Conservation (phyloP, 2,113 vertebrate species). For the Progne subis region DNA sequence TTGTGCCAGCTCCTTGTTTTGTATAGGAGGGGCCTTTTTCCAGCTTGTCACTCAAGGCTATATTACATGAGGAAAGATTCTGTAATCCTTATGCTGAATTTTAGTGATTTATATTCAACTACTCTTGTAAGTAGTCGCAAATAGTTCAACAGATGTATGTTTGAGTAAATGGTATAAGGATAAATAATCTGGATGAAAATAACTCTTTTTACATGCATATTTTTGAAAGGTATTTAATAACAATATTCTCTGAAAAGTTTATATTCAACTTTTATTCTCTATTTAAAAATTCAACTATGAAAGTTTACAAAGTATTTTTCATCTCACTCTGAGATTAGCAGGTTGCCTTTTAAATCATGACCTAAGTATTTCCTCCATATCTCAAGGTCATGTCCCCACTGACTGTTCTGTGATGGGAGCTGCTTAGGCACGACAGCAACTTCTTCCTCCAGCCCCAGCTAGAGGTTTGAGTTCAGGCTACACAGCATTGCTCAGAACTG, state of each 20-base stretch:
- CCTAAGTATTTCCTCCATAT: not conserved
- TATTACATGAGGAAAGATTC: not conserved
- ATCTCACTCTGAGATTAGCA: not conserved
- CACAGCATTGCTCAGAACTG: not conserved
- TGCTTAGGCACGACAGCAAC: not conserved
- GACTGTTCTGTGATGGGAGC: not conserved
- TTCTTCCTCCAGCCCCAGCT: not conserved
- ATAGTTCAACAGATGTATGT: not conserved
- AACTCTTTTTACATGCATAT: not conserved
- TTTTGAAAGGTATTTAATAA: not conserved
- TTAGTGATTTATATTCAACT: not conserved
- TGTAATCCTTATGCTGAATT: not conserved
- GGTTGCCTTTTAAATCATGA: not conserved
- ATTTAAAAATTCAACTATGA: not conserved
- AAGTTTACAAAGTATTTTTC: not conserved
- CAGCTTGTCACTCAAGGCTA: not conserved
- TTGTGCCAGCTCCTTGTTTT: not conserved
- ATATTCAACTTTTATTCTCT: not conserved
- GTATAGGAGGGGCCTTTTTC: not conserved
- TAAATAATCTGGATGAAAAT: not conserved
- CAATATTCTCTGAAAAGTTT: not conserved
- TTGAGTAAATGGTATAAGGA: not conserved
- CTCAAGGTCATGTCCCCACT: not conserved
- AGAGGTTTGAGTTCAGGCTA: not conserved
- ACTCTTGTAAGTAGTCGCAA: not conserved